These are phyloP conservation scores for Hystrix brachyura DNA, from an alignment of 2,113 vertebrate species.

Conservation along the genomic window DNA sequence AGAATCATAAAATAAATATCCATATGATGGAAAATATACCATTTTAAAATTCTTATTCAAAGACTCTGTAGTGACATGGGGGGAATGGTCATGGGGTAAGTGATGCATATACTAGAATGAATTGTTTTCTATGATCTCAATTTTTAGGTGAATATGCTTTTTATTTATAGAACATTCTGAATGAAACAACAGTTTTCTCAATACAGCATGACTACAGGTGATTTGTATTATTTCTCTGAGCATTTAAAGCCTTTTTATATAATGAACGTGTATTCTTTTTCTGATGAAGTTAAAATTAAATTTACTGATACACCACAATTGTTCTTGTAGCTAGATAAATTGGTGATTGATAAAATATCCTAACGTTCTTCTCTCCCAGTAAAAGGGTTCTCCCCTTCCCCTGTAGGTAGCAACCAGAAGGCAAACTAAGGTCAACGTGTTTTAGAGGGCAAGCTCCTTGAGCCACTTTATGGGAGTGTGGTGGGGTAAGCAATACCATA, in stretches of 20 bases:
- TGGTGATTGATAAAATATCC: background rate
- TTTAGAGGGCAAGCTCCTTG: background rate
- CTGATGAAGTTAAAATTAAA: conserved; percentile 65
- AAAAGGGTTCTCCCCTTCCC: background rate
- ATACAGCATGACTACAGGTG: background rate
- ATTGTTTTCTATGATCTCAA: conserved; percentile 13
- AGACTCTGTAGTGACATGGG: background rate
- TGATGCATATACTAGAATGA: conserved; percentile 33
- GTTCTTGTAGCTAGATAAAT: conserved; percentile 35
- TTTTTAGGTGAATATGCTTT: conserved; percentile 45
- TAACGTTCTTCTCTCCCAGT: background rate
- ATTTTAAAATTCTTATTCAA: conserved; percentile 44
- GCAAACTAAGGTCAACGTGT: background rate
- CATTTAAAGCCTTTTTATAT: background rate
- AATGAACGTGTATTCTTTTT: conserved; percentile 52
- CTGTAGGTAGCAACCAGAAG: background rate
- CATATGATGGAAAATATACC: background rate
- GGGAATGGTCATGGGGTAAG: background rate
- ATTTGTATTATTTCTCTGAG: conserved; percentile 51
- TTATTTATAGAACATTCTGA: conserved; percentile 39
- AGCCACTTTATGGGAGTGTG: background rate
- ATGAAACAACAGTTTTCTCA: background rate
- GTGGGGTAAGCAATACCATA: background rate
- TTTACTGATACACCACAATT: conserved; percentile 36
- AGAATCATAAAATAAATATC: conserved; percentile 49